These are phyloP conservation scores for Microtus oregoni DNA, from an alignment of 2,113 vertebrate species.

Conservation along the genomic window DNA sequence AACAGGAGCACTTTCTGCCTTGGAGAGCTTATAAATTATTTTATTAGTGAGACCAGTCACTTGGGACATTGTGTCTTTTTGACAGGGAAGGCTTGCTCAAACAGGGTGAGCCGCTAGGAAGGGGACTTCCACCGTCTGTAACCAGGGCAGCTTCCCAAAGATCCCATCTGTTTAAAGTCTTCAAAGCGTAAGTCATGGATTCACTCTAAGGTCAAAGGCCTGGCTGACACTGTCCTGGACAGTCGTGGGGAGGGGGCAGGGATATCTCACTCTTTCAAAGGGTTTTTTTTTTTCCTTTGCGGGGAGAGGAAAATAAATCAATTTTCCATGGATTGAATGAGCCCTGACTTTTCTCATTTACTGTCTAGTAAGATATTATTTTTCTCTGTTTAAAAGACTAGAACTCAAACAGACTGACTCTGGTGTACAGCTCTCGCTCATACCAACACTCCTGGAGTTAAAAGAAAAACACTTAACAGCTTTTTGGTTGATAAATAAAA, in stretches of 20 bases:
- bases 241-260: neutral
- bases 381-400: constrained; percentile 64
- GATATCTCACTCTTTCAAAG: constrained; percentile 64
- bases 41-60: constrained; percentile 47
- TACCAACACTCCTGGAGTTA: constrained; percentile 64
- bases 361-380: constrained; percentile 66
- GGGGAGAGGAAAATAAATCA: constrained; percentile 66
- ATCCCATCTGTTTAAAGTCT: constrained; percentile 55
- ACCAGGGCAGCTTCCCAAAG: constrained; percentile 1
- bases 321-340: constrained; percentile 71
- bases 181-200: constrained; percentile 66
- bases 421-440: constrained; percentile 63
- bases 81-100: neutral
- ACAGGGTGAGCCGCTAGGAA: neutral
- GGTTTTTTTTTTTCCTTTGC: constrained; percentile 19
- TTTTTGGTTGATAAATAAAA: constrained; percentile 72
- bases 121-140: neutral
- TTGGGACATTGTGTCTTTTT: constrained; percentile 43
- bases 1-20: constrained; percentile 46
- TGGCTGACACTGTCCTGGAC: neutral
- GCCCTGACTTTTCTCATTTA: constrained; percentile 70
- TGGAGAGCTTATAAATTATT: constrained; percentile 66
- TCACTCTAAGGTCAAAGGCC: constrained; percentile 73
- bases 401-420: constrained; percentile 67
- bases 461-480: constrained; percentile 71